phyloP scores from a whole-genome alignment of 2,113 vertebrate species.

The Pantherophis guttatus region DNA sequence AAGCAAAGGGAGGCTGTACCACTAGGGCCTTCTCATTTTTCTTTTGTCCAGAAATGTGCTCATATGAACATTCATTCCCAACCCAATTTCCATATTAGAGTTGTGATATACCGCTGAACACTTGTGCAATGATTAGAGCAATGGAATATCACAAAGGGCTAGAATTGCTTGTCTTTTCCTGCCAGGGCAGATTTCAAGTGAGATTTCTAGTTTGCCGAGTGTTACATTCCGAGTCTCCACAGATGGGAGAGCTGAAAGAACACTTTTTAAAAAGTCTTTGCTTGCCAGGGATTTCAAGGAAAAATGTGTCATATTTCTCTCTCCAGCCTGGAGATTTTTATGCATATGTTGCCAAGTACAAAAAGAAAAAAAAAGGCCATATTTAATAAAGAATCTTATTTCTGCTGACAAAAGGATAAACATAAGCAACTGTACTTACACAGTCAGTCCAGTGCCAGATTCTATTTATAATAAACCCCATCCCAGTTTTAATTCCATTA shows the following conservation, averaged over 20 bases:
- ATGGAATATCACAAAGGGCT: constrained; percentile 30
- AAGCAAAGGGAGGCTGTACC: not conserved
- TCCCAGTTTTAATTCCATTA: constrained; percentile 61
- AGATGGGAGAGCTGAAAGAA: constrained; percentile 33
- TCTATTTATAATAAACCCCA: constrained; percentile 57
- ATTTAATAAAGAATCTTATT: constrained; percentile 49
- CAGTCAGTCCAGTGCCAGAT: constrained; percentile 50
- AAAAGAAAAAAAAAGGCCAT: constrained; percentile 43
- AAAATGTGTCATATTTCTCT: constrained; percentile 48
- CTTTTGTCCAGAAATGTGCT: not conserved
- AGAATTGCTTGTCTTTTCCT: constrained; percentile 38
- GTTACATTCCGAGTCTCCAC: constrained; percentile 36
- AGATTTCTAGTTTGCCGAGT: constrained; percentile 54
- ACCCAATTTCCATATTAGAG: constrained; percentile 5
- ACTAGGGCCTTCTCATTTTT: not conserved
- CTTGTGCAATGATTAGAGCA: constrained; percentile 13
- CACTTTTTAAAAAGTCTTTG: constrained; percentile 24
- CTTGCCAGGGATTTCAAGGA: constrained; percentile 45
- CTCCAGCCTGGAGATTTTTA: constrained; percentile 41
- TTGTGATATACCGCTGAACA: constrained; percentile 28
- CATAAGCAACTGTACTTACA: constrained; percentile 27
- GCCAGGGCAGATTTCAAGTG: constrained; percentile 50
- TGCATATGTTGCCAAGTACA: constrained; percentile 47
- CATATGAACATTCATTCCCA: not conserved
- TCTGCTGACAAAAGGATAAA: constrained; percentile 62